Conservation (phyloP, 2,888 invertebrate species). For the Drosophila fungiperda region DNA sequence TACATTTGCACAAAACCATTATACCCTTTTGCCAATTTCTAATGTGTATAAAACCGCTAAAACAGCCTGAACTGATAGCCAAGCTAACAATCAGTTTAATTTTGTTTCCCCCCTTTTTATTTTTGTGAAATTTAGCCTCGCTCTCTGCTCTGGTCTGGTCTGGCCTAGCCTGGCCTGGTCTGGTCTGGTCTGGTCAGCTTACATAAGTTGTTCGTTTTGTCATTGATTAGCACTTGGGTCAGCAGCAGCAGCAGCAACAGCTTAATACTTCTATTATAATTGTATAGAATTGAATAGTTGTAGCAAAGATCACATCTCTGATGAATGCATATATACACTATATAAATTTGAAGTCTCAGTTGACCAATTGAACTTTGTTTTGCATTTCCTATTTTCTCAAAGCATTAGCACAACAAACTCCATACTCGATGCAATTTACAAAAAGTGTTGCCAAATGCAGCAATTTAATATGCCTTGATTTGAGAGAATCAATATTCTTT, state of each 20-base stretch:
- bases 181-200: constrained; percentile 15
- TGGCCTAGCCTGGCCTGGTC: neutral
- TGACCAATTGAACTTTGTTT: neutral
- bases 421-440: no score
- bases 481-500: neutral
- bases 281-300: neutral
- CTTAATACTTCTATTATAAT: neutral
- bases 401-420: neutral
- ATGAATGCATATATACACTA: neutral
- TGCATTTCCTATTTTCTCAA: neutral
- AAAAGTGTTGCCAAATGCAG: neutral
- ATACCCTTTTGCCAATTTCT: no score
- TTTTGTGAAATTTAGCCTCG: constrained; percentile 10
- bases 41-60: constrained; percentile 18
- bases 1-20: no score
- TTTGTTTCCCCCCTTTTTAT: neutral
- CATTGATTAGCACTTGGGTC: constrained; percentile 71
- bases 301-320: neutral
- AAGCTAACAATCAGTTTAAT: constrained; percentile 36
- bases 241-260: constrained; percentile 4
- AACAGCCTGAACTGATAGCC: constrained; percentile 54
- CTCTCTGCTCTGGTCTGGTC: neutral
- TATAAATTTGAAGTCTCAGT: neutral
- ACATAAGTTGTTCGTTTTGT: constrained; percentile 58
- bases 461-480: neutral